phyloP scores from a whole-genome alignment of 2,113 vertebrate genomes.

The Manacus vitellinus region DNA sequence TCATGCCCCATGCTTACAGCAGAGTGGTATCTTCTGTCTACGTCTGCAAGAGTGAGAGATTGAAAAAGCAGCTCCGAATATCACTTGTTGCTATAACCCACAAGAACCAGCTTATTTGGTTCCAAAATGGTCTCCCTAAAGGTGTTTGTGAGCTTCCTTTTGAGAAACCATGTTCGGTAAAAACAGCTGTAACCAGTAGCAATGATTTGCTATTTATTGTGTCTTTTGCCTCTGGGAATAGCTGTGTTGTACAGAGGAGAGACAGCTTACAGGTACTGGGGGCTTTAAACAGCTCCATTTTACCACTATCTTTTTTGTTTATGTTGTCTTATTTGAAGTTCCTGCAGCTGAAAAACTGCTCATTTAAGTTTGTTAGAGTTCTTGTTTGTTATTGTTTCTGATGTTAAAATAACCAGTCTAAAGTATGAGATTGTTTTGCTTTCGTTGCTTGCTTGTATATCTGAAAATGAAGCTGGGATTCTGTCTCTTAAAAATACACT shows the following conservation, averaged over 20 bases:
- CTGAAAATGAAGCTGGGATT: neutral
- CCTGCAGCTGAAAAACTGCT: neutral
- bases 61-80: slow-evolving; percentile 60
- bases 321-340: neutral
- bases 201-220: slow-evolving; percentile 78
- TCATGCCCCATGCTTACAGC: slow-evolving; percentile 86
- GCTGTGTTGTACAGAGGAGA: slow-evolving; percentile 81
- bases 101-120: slow-evolving; percentile 85
- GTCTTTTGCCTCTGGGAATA: slow-evolving; percentile 76
- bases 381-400: neutral
- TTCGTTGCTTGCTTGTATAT: neutral
- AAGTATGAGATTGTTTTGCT: neutral
- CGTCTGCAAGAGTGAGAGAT: slow-evolving; percentile 66
- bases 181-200: slow-evolving; percentile 70
- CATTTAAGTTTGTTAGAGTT: neutral
- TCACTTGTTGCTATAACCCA: slow-evolving; percentile 78
- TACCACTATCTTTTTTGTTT: neutral
- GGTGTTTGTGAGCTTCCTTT: slow-evolving; percentile 85
- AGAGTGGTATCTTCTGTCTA: slow-evolving; percentile 74
- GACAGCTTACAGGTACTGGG: slow-evolving; percentile 86
- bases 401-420: neutral
- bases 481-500: neutral
- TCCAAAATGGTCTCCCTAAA: slow-evolving; percentile 82
- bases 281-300: neutral
- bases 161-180: slow-evolving; percentile 76